Evolutionary conservation across 1,140 invertebrate genomes (phyloP), one percentile per base, ranked within the genome.

Genomic region (Achroia grisella): DNA sequence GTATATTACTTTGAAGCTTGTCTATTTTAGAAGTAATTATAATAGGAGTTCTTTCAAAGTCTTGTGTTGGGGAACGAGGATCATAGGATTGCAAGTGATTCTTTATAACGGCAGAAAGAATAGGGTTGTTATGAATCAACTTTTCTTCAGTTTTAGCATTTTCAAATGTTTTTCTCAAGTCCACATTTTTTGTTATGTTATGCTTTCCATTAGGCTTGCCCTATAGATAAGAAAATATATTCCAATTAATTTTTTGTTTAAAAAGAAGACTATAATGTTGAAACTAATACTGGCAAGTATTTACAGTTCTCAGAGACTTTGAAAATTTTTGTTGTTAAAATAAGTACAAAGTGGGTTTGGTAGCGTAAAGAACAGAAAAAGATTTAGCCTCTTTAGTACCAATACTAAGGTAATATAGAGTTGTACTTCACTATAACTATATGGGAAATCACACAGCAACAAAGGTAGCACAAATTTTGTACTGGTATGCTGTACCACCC

Each of bases 21-120:
- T 74, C 62, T 44, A 47, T 48, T 44, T 71, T 67, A 27, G 62
- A 41, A 31, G 66, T 27, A 48, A 85, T 60, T 28, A 82, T 46
- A 28, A 85, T 83, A 23, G 81, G 81, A 9, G 81, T 85, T 39
- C 81, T 52, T 44, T 85, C 77, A 72, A 85, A 75, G 14, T 85
- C 81, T 44, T 78, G 73, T 36, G 79, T 71, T 30, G 81, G 81
- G 8, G 81, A 85, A 5, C 81, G 70, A 36, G 81, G 81, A 42
- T 85, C 81, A 59, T 76, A 85, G 11, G 70, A 81, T 11, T 83
- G 81, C 28, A 85, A 65, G 39, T 83, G 81, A 52, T 82, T 85
- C 52, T 82, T 83, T 40, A 83, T 83, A 44, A 85, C 81, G 40
- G 81, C 81, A 12, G 81, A 74, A 6, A 85, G 48, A 40, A 82